Percentiles rank a stretch among this genome's conserved stretches.
phyloP scores from a whole-genome alignment of 2,888 invertebrate species.

The Thumatha senex region DNA sequence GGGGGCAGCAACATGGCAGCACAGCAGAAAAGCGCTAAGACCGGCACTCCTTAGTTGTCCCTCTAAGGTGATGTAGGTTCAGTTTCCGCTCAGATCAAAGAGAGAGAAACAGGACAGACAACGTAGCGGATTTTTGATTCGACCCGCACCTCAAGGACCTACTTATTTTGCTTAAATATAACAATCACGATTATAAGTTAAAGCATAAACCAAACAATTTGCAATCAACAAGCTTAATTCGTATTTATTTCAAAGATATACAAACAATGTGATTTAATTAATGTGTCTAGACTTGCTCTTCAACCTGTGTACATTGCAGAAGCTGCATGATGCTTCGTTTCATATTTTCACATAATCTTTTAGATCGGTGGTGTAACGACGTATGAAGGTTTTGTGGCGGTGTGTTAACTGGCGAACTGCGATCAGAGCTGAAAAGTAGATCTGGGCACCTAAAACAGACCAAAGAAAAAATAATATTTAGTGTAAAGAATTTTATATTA shows the following conservation, averaged over 20 bases:
- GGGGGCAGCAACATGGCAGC: too few relatives aligned
- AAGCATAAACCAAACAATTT: conserved; percentile 14
- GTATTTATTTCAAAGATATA: conserved; percentile 26
- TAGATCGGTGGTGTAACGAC: neutral
- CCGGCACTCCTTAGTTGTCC: too few relatives aligned
- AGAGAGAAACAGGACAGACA: too few relatives aligned
- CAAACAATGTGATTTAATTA: conserved; percentile 24
- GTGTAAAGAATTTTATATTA: too few relatives aligned
- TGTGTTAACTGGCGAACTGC: conserved; percentile 14
- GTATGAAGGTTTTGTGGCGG: neutral
- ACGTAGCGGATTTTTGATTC: too few relatives aligned
- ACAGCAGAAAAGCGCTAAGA: too few relatives aligned
- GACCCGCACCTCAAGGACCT: too few relatives aligned
- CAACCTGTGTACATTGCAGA: conserved; percentile 9
- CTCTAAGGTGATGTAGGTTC: too few relatives aligned
- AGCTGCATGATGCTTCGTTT: conserved; percentile 4
- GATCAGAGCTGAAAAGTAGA: conserved; percentile 46
- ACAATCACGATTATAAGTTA: too few relatives aligned
- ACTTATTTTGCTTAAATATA: too few relatives aligned
- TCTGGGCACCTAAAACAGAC: conserved; percentile 58
- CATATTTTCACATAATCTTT: neutral
- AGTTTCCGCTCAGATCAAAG: too few relatives aligned
- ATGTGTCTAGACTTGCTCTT: conserved; percentile 20
- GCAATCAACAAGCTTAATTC: conserved; percentile 10
- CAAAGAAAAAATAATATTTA: neutral